phyloP scores from a whole-genome alignment of 2,888 invertebrate species.

The Tupiocoris notatus region DNA sequence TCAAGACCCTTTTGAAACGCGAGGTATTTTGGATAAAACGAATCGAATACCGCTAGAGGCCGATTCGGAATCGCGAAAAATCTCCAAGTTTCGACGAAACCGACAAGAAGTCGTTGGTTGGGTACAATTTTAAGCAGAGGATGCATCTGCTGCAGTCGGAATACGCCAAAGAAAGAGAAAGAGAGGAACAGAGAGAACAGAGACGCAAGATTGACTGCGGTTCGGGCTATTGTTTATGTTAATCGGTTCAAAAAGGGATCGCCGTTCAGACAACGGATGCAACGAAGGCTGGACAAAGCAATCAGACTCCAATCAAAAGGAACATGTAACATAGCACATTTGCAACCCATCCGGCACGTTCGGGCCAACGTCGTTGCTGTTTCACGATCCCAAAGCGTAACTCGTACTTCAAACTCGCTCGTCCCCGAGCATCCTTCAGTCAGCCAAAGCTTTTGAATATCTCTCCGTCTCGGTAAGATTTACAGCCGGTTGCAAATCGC shows the following conservation, averaged over 20 bases:
- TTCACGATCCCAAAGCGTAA: conserved; percentile 2
- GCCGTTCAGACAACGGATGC: background rate
- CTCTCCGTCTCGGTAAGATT: background rate
- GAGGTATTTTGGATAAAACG: background rate
- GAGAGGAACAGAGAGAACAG: background rate
- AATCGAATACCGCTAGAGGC: background rate
- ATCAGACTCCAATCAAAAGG: conserved; percentile 28
- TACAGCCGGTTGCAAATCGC: conserved; percentile 8
- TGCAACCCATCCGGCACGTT: conserved; percentile 14
- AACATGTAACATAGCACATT: conserved; percentile 33
- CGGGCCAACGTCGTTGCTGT: background rate
- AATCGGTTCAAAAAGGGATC: conserved; percentile 2
- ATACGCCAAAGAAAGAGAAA: background rate
- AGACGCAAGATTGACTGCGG: conserved; percentile 29
- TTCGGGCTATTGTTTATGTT: conserved; percentile 29
- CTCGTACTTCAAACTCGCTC: background rate
- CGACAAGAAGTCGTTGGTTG: conserved; percentile 10
- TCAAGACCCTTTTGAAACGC: background rate
- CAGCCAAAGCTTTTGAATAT: conserved; percentile 14
- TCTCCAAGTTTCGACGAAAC: conserved; percentile 3
- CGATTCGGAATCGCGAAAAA: background rate
- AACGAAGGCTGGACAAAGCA: conserved; percentile 20
- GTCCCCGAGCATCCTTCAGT: background rate
- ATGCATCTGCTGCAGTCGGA: background rate
- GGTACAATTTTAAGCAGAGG: background rate